Evolutionary conservation across 2,113 vertebrate species (phyloP).

Genomic region (Eublepharis macularius): DNA sequence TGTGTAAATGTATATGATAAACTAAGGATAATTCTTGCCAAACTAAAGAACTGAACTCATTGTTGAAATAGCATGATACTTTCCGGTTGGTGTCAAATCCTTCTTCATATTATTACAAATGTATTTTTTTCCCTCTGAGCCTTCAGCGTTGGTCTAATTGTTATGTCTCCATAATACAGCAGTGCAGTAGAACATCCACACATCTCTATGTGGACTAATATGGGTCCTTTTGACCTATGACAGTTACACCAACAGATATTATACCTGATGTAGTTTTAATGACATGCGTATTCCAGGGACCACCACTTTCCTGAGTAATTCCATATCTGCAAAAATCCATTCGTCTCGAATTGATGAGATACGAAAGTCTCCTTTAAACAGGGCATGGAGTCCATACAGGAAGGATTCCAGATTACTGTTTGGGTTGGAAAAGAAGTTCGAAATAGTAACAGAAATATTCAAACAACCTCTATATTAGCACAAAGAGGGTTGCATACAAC

Average conservation of each 20-base stretch:
- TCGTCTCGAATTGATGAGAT: conserved; percentile 97
- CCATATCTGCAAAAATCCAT: conserved; percentile 99
- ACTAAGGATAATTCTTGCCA: background rate
- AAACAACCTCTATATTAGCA: background rate
- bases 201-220: background rate
- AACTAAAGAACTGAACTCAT: background rate
- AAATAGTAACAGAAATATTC: conserved; percentile 33
- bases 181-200: background rate
- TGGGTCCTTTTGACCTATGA: background rate
- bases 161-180: background rate
- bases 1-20: background rate
- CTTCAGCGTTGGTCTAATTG: background rate
- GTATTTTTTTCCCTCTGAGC: background rate
- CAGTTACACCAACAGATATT: background rate
- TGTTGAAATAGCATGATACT: background rate
- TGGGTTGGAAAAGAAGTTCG: conserved; percentile 10
- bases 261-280: conserved; percentile 96
- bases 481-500: background rate
- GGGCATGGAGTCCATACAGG: conserved; percentile 94
- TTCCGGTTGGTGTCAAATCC: background rate
- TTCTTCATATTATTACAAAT: background rate
- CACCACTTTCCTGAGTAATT: conserved; percentile 95
- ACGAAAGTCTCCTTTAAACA: conserved; percentile 98
- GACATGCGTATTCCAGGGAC: conserved; percentile 99
- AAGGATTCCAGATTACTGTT: conserved; percentile 97